Conservation (phyloP, 2,113 vertebrate species). For the Pseudorhombus dupliciocellatus region DNA sequence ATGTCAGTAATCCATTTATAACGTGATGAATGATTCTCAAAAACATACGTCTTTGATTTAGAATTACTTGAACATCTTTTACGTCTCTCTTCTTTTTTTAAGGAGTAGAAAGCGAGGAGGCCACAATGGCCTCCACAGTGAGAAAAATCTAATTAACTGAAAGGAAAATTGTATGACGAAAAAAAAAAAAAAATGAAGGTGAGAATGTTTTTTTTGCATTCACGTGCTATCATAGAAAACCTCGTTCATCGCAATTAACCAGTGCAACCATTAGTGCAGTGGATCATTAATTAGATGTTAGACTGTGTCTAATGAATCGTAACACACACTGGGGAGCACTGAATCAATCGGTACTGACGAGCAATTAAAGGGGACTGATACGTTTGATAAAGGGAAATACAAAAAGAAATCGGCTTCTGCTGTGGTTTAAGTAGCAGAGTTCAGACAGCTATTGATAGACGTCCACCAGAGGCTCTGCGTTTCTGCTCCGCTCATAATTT, state of each 20-base stretch:
- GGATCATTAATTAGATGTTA: conserved; percentile 64
- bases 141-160: conserved; percentile 26
- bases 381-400: conserved; percentile 5
- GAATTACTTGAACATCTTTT: background rate
- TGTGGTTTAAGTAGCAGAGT: background rate
- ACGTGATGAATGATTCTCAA: background rate
- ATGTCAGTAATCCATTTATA: conserved; percentile 13
- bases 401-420: background rate
- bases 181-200: conserved; percentile 18
- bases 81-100: background rate
- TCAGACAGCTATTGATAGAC: background rate
- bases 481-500: conserved; percentile 22
- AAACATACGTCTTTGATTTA: conserved; percentile 12
- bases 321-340: conserved; percentile 40
- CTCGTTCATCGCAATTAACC: conserved; percentile 75
- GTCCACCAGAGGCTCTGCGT: background rate
- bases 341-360: conserved; percentile 43
- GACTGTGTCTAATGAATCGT: conserved; percentile 62
- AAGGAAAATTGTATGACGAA: conserved; percentile 25
- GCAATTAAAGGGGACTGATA: conserved; percentile 28
- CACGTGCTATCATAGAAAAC: conserved; percentile 40
- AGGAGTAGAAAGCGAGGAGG: background rate
- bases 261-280: conserved; percentile 45
- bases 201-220: conserved; percentile 48
- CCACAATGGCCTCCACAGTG: background rate